Percentiles rank a stretch among this genome's conserved stretches.
phyloP scores from a whole-genome alignment of 2,797 vertebrate species.

The Hipposideros larvatus region DNA sequence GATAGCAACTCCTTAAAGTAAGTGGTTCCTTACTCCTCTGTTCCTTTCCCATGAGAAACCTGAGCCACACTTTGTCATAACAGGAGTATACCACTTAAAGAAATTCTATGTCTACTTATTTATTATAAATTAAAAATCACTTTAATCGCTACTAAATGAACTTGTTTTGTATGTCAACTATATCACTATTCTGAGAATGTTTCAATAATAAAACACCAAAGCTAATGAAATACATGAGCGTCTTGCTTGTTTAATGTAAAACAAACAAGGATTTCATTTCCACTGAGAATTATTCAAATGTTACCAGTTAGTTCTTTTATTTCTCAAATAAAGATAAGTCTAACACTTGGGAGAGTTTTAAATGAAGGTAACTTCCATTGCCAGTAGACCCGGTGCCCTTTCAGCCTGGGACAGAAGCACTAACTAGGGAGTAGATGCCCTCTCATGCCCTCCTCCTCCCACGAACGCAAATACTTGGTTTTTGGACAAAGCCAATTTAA shows the following conservation, averaged over 20 bases:
- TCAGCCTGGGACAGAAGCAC: neutral
- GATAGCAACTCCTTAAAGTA: neutral
- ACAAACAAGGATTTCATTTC: neutral
- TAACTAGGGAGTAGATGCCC: neutral
- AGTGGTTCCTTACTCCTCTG: neutral
- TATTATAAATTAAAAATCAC: constrained; percentile 25
- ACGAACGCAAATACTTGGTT: constrained; percentile 3
- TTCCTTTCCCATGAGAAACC: neutral
- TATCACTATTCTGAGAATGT: neutral
- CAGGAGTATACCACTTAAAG: neutral
- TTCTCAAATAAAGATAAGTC: neutral
- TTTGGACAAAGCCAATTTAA: constrained; percentile 56
- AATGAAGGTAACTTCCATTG: neutral
- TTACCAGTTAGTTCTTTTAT: constrained; percentile 10
- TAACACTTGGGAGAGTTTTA: neutral
- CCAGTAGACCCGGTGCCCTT: neutral
- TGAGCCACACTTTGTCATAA: neutral
- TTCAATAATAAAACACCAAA: constrained; percentile 1
- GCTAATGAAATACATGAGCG: neutral
- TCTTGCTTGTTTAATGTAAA: constrained; percentile 17
- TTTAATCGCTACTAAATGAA: constrained; percentile 16
- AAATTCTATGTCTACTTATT: neutral
- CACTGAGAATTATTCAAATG: neutral
- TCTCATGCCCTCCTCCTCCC: fast-evolving
- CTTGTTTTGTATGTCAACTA: constrained; percentile 13